Conservation (phyloP, 2,113 vertebrate species). For the Glareola pratincola region DNA sequence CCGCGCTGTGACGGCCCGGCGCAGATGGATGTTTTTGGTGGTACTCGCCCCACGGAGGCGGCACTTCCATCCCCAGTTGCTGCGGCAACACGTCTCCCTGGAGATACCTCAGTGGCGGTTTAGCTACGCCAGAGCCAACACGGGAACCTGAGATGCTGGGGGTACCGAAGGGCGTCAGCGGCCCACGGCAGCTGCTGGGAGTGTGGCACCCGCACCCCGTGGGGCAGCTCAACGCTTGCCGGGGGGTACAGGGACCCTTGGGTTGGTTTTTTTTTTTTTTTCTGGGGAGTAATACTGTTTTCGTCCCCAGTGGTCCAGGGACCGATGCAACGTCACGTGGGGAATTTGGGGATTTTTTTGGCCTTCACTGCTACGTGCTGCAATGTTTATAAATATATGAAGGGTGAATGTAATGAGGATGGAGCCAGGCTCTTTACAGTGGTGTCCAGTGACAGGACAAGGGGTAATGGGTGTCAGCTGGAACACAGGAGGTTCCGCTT, state of each 20-base stretch:
- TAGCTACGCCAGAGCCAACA: not conserved
- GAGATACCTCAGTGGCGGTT: not conserved
- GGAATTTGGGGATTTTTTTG: not conserved
- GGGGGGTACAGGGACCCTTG: not conserved
- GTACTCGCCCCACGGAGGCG: not conserved
- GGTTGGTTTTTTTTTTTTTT: too few relatives aligned
- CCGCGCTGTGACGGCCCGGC: not conserved
- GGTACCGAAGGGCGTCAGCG: fast-evolving
- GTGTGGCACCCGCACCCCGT: fast-evolving
- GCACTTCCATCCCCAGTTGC: not conserved
- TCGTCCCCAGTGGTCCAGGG: not conserved
- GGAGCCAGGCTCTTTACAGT: too few relatives aligned
- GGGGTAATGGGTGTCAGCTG: too few relatives aligned
- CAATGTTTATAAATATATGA: too few relatives aligned
- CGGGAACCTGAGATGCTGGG: fast-evolving
- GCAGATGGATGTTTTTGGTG: not conserved
- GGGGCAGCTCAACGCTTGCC: not conserved
- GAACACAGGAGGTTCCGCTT: too few relatives aligned
- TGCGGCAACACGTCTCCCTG: not conserved
- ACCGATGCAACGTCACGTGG: not conserved
- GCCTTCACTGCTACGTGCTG: fast-evolving
- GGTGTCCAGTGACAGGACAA: too few relatives aligned
- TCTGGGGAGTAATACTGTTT: not conserved
- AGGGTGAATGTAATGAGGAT: too few relatives aligned
- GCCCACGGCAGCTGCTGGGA: not conserved